phyloP scores from a whole-genome alignment of 2,797 vertebrate species.

The Adrianichthys oophorus region DNA sequence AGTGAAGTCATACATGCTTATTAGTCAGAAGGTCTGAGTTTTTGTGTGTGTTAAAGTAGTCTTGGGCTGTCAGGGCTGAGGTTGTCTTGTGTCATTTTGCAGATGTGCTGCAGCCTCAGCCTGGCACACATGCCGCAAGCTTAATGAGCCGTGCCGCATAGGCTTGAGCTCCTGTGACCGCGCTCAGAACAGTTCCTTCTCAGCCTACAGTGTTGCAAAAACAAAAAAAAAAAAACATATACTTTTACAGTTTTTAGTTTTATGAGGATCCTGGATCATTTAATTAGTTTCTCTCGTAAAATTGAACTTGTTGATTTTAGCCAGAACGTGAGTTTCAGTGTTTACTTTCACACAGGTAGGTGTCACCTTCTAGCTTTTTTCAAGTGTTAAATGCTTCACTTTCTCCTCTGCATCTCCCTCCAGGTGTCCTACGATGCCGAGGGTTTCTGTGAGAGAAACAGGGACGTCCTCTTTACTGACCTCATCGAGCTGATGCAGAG shows the following conservation, averaged over 20 bases:
- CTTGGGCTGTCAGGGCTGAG: conserved; percentile 23
- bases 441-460: conserved; percentile 97
- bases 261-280: conserved; percentile 34
- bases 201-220: conserved; percentile 19
- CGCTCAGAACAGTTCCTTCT: conserved; percentile 44
- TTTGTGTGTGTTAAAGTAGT: conserved; percentile 8
- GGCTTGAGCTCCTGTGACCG: conserved; percentile 50
- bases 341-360: conserved; percentile 30
- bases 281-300: conserved; percentile 39
- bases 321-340: conserved; percentile 9
- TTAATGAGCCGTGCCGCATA: conserved; percentile 69
- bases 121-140: conserved; percentile 62
- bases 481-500: conserved; percentile 99
- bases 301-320: conserved; percentile 15
- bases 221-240: conserved; percentile 41
- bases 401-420: conserved; percentile 16
- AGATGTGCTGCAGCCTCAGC: conserved; percentile 63
- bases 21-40: neutral
- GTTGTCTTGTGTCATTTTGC: conserved; percentile 56
- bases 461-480: conserved; percentile 96
- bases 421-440: conserved; percentile 98
- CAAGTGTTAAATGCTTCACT: conserved; percentile 20
- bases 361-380: conserved; percentile 25
- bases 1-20: conserved; percentile 10
- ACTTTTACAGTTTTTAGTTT: conserved; percentile 34